phyloP scores from a whole-genome alignment of 2,888 invertebrate species.

The Neoitamus cyanurus region DNA sequence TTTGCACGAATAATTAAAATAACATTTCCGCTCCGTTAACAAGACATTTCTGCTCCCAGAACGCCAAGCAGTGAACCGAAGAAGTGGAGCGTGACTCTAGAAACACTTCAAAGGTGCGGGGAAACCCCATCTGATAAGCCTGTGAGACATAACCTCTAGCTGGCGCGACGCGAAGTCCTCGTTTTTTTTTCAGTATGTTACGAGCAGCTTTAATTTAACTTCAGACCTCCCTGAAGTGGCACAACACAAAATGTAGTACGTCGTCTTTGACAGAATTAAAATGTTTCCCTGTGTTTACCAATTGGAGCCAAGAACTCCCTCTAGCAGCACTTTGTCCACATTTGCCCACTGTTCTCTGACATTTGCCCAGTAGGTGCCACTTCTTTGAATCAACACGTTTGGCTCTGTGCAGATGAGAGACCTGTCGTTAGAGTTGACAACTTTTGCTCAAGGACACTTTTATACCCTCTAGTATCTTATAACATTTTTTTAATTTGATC shows the following conservation, averaged over 20 bases:
- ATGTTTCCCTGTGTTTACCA: conserved; percentile 6
- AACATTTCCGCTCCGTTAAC: conserved; percentile 25
- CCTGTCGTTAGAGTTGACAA: conserved; percentile 47
- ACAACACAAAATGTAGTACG: background rate
- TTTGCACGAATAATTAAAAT: conserved; percentile 6
- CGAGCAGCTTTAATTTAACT: background rate
- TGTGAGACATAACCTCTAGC: background rate
- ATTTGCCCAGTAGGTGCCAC: conserved; percentile 45
- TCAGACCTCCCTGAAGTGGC: background rate
- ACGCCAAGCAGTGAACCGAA: background rate
- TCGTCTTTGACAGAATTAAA: conserved; percentile 11
- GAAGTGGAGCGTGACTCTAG: background rate
- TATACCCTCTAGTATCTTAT: background rate
- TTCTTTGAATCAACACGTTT: conserved; percentile 47
- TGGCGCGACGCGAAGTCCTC: background rate
- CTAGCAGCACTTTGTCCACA: conserved; percentile 31
- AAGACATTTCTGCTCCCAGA: background rate
- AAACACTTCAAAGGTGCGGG: conserved; percentile 10
- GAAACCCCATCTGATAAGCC: background rate
- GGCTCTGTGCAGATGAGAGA: conserved; percentile 30
- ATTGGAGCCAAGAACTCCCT: conserved; percentile 31
- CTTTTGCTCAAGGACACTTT: conserved; percentile 46
- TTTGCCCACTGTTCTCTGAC: too few species aligned
- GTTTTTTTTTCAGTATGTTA: background rate
- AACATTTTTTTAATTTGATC: conserved; percentile 18